These are phyloP conservation scores for Oeneis ivallda DNA, from an alignment of 2,888 invertebrate species.

Conservation along the genomic window DNA sequence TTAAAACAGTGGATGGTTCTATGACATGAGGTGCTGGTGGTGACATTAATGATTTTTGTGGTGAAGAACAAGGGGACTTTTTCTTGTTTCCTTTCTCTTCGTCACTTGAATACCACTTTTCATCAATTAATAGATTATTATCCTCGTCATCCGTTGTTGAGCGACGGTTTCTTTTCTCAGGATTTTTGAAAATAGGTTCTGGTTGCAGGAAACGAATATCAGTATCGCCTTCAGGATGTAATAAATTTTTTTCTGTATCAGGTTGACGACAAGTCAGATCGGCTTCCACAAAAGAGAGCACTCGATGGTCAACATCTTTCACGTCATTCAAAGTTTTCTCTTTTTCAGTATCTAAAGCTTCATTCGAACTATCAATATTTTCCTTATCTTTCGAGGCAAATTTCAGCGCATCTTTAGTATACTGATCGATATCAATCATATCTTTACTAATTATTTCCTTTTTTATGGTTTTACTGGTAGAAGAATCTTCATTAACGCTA, in stretches of 20 bases:
- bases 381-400: conserved; percentile 76
- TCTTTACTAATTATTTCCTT: conserved; percentile 63
- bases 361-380: conserved; percentile 71
- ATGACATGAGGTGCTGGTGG: conserved; percentile 76
- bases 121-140: conserved; percentile 80
- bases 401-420: conserved; percentile 78
- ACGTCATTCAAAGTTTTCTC: conserved; percentile 54
- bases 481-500: conserved; percentile 49
- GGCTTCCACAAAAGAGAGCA: conserved; percentile 70
- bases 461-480: conserved; percentile 43
- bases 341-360: conserved; percentile 62
- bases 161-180: conserved; percentile 70
- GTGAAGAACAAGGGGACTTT: conserved; percentile 67
- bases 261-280: conserved; percentile 50
- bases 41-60: conserved; percentile 53
- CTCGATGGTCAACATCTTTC: conserved; percentile 77
- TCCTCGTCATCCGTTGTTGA: conserved; percentile 82
- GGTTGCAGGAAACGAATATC: conserved; percentile 74
- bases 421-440: conserved; percentile 78
- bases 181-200: conserved; percentile 72
- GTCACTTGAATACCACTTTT: conserved; percentile 91
- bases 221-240: conserved; percentile 66
- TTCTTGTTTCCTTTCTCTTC: conserved; percentile 83
- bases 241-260: conserved; percentile 47
- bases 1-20: conserved; percentile 78